Conservation (phyloP, 1,140 invertebrate genomes). For the Scylla paramamosain region DNA sequence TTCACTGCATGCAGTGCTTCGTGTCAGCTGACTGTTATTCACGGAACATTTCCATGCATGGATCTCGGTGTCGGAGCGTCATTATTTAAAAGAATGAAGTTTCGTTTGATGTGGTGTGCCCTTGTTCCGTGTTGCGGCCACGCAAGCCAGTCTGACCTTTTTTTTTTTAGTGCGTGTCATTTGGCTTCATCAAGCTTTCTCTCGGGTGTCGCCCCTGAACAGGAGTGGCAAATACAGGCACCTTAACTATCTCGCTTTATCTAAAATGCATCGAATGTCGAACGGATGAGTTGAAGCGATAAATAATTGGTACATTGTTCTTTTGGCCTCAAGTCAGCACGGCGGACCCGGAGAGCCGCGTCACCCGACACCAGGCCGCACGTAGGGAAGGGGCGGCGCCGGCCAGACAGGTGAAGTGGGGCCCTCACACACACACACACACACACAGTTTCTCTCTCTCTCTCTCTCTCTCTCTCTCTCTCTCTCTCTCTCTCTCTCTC, state of each 20-base stretch:
- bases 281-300: conserved; percentile 8
- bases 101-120: too few species aligned
- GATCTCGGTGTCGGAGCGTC: too few species aligned
- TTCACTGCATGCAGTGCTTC: not conserved
- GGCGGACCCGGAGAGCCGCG: not conserved
- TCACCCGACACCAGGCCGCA: not conserved
- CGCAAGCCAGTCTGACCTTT: not conserved
- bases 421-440: not conserved
- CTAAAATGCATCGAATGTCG: not conserved
- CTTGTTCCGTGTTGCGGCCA: not conserved
- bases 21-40: not conserved
- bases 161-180: not conserved
- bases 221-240: not conserved
- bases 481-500: too few species aligned
- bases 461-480: too few species aligned
- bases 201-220: not conserved
- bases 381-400: not conserved
- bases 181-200: not conserved
- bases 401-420: not conserved
- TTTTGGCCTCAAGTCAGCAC: not conserved
- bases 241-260: not conserved
- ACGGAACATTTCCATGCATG: not conserved
- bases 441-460: not conserved
- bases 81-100: too few species aligned
- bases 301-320: conserved; percentile 15